Conservation (phyloP, 1,140 invertebrate genomes). For the Nasonia vitripennis region DNA sequence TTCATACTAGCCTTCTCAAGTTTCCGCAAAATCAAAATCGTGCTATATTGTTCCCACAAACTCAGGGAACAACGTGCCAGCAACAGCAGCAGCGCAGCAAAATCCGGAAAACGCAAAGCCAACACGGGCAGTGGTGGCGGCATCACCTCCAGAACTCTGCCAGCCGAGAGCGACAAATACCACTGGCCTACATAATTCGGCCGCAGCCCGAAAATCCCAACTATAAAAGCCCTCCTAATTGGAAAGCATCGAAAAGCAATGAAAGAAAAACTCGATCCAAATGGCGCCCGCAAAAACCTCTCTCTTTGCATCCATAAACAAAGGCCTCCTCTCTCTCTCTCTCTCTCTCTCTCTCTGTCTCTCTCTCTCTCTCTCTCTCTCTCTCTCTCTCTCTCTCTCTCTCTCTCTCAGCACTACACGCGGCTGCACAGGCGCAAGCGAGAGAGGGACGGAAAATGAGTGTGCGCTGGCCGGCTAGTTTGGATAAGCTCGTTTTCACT, state of each 20-base stretch:
- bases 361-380: no score
- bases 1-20: no score
- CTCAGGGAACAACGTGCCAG: not conserved
- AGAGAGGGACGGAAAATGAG: not conserved
- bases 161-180: not conserved
- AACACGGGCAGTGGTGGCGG: no score
- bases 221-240: not conserved
- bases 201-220: not conserved
- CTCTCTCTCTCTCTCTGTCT: no score
- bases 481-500: conserved; percentile 60
- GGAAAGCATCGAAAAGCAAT: not conserved
- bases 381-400: no score
- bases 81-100: not conserved
- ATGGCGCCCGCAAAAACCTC: not conserved
- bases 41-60: not conserved
- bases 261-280: not conserved
- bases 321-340: not conserved
- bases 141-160: not conserved
- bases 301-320: not conserved
- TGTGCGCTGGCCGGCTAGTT: conserved; percentile 50
- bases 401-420: not conserved
- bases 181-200: not conserved
- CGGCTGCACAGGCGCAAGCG: not conserved
- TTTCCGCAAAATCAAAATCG: not conserved
- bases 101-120: not conserved